A percentile compares a stretch with the other conserved stretches of the same genome.
Conservation (phyloP, 2,797 vertebrate species). For the Synanceia verrucosa region DNA sequence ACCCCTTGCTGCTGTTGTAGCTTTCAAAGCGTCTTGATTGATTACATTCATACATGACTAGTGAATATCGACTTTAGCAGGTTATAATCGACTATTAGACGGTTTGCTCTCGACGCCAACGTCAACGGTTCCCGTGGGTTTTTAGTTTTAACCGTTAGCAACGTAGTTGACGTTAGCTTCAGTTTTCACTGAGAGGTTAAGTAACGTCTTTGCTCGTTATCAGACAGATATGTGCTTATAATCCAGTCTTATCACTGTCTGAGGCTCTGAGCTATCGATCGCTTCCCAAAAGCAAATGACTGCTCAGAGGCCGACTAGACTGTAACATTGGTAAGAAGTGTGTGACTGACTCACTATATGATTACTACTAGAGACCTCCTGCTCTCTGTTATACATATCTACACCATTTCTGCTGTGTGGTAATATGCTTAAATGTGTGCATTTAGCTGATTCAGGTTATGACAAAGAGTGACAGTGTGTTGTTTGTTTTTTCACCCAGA, state of each 20-base stretch:
- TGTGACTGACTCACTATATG: conserved; percentile 23
- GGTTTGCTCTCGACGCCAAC: background rate
- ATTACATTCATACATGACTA: background rate
- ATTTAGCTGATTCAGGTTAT: background rate
- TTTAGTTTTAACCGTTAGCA: background rate
- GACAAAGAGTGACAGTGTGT: background rate
- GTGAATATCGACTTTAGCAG: background rate
- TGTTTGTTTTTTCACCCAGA: no score
- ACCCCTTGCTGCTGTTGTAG: rapidly evolving
- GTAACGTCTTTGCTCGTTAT: background rate
- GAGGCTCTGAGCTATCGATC: conserved; percentile 1
- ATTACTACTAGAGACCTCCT: conserved; percentile 2
- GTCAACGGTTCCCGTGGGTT: background rate
- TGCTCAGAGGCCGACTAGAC: conserved; percentile 18
- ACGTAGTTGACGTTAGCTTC: background rate
- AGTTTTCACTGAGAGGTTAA: background rate
- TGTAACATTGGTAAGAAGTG: background rate
- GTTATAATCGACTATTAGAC: background rate
- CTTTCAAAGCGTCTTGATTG: background rate
- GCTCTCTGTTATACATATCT: background rate
- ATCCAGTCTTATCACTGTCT: background rate
- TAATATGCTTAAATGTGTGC: background rate
- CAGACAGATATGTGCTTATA: background rate
- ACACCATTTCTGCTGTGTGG: background rate
- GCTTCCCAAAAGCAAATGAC: background rate